Percentiles rank a stretch among this genome's conserved stretches.
These are phyloP conservation scores for Eupithecia pulchellata DNA, from an alignment of 2,888 invertebrate species.

Conservation along the genomic window DNA sequence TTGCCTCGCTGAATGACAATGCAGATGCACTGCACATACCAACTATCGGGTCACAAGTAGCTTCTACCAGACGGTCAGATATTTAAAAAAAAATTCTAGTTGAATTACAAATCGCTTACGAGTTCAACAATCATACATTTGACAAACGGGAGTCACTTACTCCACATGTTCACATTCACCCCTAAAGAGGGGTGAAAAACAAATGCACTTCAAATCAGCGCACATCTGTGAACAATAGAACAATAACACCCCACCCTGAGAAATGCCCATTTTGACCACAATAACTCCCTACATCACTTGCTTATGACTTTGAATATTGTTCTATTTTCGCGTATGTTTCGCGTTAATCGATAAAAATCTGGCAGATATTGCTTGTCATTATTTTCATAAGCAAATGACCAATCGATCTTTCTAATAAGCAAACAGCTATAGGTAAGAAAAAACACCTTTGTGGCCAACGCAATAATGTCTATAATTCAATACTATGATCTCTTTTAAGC, in stretches of 20 bases:
- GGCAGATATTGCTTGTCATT: neutral
- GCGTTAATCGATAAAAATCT: neutral
- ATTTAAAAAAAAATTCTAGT: neutral
- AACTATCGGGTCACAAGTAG: too few species aligned
- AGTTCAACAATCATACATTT: conserved; percentile 20
- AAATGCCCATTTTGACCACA: conserved; percentile 43
- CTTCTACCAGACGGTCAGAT: too few species aligned
- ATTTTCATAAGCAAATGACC: neutral
- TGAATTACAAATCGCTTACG: neutral
- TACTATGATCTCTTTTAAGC: conserved; percentile 4
- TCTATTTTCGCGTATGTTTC: neutral
- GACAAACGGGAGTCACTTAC: conserved; percentile 28
- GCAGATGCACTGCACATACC: too few species aligned
- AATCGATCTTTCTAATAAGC: neutral
- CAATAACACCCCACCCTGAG: conserved; percentile 51
- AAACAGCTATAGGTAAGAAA: conserved; percentile 2
- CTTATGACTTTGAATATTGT: neutral
- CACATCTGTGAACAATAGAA: conserved; percentile 72
- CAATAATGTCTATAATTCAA: conserved; percentile 18
- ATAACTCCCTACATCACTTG: neutral
- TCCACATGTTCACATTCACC: conserved; percentile 56
- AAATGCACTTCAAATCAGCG: conserved; percentile 54
- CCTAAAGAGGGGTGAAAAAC: conserved; percentile 48
- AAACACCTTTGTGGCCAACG: conserved; percentile 4
- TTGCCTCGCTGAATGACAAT: too few species aligned